These are phyloP conservation scores for Pleuronectes platessa DNA, from an alignment of 2,113 vertebrate species.

Conservation along the genomic window DNA sequence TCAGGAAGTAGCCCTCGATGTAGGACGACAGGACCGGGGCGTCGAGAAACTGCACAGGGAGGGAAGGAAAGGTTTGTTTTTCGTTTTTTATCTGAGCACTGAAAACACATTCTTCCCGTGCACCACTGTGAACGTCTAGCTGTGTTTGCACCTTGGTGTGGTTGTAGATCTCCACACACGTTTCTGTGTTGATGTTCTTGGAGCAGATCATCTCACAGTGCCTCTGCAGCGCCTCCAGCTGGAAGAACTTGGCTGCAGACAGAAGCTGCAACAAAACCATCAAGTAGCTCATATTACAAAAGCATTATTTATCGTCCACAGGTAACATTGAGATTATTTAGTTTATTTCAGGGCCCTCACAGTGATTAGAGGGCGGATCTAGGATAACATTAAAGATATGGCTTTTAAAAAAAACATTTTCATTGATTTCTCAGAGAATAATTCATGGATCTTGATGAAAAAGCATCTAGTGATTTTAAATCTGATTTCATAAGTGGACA, in stretches of 20 bases:
- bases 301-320: no score
- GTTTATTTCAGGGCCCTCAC: no score
- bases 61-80: neutral
- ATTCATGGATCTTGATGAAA: no score
- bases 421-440: no score
- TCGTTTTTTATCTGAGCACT: neutral
- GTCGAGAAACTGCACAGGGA: slow-evolving; percentile 88
- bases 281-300: no score
- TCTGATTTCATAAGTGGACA: no score
- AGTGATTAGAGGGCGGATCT: no score
- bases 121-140: neutral
- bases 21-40: slow-evolving; percentile 92
- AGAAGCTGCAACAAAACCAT: slow-evolving; percentile 84
- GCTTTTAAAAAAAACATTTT: no score
- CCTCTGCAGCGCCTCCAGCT: slow-evolving; percentile 95
- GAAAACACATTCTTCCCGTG: neutral
- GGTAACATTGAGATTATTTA: no score
- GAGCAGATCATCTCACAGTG: slow-evolving; percentile 99
- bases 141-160: slow-evolving; percentile 91
- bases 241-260: slow-evolving; percentile 98
- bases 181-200: slow-evolving; percentile 97
- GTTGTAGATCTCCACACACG: slow-evolving; percentile 98
- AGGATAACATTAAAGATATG: no score
- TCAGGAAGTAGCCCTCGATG: slow-evolving; percentile 97
- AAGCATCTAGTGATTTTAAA: no score